Percentiles rank a stretch among this genome's conserved stretches.
Evolutionary conservation across 2,797 vertebrate genomes (phyloP).

Genomic region (Tragopan temminckii): DNA sequence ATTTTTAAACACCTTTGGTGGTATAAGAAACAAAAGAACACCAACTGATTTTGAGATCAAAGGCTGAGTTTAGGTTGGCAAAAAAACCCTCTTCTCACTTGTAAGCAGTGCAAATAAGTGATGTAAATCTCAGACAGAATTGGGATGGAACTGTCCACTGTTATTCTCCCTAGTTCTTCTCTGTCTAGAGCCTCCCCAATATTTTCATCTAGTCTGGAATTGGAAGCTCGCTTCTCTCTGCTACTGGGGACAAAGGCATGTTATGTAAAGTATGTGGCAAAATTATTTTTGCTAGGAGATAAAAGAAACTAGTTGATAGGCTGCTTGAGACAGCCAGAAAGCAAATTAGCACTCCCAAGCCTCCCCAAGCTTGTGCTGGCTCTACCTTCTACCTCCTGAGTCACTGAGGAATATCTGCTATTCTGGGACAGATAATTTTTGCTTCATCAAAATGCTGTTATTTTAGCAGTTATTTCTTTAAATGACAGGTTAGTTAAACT

Average conservation of each 20-base stretch:
- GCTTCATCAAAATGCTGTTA: constrained; percentile 9
- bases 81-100: background rate
- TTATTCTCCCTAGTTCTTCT: background rate
- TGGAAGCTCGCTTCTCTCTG: background rate
- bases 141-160: background rate
- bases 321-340: background rate
- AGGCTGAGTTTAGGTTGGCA: background rate
- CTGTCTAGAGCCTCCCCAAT: background rate
- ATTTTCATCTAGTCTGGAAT: background rate
- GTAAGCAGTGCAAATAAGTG: background rate
- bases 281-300: constrained; percentile 19
- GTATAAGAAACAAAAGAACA: background rate
- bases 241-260: background rate
- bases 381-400: background rate
- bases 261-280: background rate
- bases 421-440: constrained; percentile 15
- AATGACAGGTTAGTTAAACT: background rate
- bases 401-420: background rate
- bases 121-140: background rate
- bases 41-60: background rate
- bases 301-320: background rate
- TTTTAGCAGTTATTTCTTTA: constrained; percentile 12
- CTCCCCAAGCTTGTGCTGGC: background rate
- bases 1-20: background rate
- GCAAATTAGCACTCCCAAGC: background rate